These are phyloP conservation scores for Litoditis marina DNA, from an alignment of 2,888 invertebrate genomes.

Conservation along the genomic window DNA sequence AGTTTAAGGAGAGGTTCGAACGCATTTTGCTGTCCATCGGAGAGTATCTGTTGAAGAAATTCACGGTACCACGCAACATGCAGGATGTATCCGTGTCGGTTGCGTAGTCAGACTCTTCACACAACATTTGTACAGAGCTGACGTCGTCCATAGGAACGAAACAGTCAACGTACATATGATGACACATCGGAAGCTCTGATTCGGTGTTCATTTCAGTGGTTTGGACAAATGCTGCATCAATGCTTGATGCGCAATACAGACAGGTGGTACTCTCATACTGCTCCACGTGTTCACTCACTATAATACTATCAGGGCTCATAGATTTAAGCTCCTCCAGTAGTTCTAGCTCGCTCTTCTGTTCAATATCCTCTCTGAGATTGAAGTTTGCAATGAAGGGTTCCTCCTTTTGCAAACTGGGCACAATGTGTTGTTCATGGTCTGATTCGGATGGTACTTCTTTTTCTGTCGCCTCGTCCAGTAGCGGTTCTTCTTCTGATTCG, in stretches of 20 bases:
- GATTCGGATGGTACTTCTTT: background rate
- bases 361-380: background rate
- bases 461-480: too few relatives aligned
- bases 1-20: background rate
- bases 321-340: conserved; percentile 10
- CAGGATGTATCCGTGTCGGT: conserved; percentile 50
- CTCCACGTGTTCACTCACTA: too few relatives aligned
- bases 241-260: too few relatives aligned
- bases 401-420: too few relatives aligned
- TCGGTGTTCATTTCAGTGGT: background rate
- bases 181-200: background rate
- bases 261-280: too few relatives aligned
- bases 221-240: background rate
- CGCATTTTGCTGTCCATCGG: conserved; percentile 12
- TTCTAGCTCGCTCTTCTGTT: background rate
- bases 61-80: conserved; percentile 37
- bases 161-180: conserved; percentile 6
- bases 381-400: too few relatives aligned
- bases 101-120: conserved; percentile 53
- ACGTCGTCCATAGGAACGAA: conserved; percentile 40
- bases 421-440: too few relatives aligned
- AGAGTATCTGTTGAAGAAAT: conserved; percentile 28
- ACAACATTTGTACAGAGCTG: conserved; percentile 53
- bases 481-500: conserved; percentile 1
- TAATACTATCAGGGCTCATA: too few relatives aligned